A percentile compares a stretch with the other conserved stretches of the same genome.
Evolutionary conservation across 2,797 vertebrate species (phyloP).

Genomic region (Merluccius polli): DNA sequence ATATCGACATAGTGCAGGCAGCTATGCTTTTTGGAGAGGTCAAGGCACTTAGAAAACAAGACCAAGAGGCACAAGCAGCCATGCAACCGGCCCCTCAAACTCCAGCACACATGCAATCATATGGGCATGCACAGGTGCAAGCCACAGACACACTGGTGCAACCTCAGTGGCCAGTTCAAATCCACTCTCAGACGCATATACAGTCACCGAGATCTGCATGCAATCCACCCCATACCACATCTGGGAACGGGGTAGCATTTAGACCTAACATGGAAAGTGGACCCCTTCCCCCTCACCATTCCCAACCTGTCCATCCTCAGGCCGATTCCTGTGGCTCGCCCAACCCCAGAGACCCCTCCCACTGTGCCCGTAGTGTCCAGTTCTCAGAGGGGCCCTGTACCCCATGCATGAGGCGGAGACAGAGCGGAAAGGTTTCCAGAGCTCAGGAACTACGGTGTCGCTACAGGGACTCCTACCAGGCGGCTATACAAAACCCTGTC

Average conservation of each 20-base stretch:
- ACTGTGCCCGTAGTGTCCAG: constrained; percentile 47
- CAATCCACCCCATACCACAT: constrained; percentile 18
- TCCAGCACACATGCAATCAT: constrained; percentile 23
- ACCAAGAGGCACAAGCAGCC: constrained; percentile 23
- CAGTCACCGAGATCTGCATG: constrained; percentile 30
- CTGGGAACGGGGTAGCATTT: constrained; percentile 13
- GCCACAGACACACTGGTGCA: constrained; percentile 20
- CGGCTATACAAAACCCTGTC: constrained; percentile 71
- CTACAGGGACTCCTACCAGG: constrained; percentile 77
- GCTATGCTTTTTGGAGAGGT: constrained; percentile 61
- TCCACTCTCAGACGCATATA: constrained; percentile 21
- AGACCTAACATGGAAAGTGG: constrained; percentile 24
- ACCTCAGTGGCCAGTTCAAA: constrained; percentile 23
- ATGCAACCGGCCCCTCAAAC: constrained; percentile 23
- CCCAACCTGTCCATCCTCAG: constrained; percentile 19
- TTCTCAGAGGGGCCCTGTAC: constrained; percentile 76
- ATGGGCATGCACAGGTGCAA: constrained; percentile 20
- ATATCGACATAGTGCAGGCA: constrained; percentile 78
- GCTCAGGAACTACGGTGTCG: constrained; percentile 64
- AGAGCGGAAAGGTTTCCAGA: constrained; percentile 50
- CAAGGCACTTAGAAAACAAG: constrained; percentile 24
- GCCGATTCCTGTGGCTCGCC: constrained; percentile 25
- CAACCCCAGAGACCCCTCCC: constrained; percentile 14
- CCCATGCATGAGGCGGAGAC: constrained; percentile 69
- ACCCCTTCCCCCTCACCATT: constrained; percentile 30